A percentile compares a stretch with the other conserved stretches of the same genome.
Evolutionary conservation across 2,888 invertebrate genomes (phyloP).

Genomic region (Resseliella maxima): DNA sequence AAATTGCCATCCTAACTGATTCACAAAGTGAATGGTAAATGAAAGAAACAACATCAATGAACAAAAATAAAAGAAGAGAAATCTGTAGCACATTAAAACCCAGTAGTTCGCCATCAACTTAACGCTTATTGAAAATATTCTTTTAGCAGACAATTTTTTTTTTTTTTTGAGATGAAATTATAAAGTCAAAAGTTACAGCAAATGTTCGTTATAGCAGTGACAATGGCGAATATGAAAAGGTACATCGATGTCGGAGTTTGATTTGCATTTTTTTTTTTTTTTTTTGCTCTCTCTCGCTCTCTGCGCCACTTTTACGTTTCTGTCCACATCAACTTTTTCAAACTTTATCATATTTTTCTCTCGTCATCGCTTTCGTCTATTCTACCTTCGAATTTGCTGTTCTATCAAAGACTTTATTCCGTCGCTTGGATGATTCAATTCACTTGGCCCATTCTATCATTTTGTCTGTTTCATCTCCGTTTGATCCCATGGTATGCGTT

Average conservation of each 20-base stretch:
- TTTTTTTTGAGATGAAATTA: conserved; percentile 21
- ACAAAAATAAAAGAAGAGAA: background rate
- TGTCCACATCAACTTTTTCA: background rate
- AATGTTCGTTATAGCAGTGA: conserved; percentile 45
- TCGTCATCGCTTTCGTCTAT: background rate
- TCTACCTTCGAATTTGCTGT: background rate
- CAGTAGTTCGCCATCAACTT: conserved; percentile 39
- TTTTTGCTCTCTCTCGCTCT: no score
- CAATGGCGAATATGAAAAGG: conserved; percentile 24
- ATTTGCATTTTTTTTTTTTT: conserved; percentile 47
- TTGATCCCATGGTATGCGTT: conserved; percentile 41
- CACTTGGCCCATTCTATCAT: background rate
- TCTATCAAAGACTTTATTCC: background rate
- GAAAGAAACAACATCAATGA: background rate
- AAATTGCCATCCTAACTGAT: background rate
- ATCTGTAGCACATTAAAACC: background rate
- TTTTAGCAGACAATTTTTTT: background rate
- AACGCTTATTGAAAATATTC: conserved; percentile 46
- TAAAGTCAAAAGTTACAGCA: conserved; percentile 36
- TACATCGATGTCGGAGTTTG: conserved; percentile 46
- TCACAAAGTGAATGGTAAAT: background rate
- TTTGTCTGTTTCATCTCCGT: background rate
- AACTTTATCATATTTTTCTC: conserved; percentile 19
- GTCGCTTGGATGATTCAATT: conserved; percentile 1
- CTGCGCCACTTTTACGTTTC: background rate